Percentiles rank a stretch among this genome's conserved stretches.
Evolutionary conservation across 2,797 vertebrate species (phyloP).

Genomic region (Sebastes wilsoni): DNA sequence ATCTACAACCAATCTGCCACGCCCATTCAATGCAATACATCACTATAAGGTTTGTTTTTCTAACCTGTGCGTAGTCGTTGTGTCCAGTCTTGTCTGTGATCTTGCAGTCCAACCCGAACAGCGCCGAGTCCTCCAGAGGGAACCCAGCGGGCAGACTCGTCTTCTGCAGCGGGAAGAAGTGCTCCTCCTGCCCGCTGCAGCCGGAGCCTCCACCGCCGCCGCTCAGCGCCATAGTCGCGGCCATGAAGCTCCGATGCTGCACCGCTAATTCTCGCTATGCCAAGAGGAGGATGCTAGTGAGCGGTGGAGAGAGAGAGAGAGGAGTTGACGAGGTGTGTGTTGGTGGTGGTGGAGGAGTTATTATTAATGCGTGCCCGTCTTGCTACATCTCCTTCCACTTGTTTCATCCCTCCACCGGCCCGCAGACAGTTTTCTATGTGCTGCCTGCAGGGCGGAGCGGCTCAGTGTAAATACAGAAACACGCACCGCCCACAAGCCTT

Average conservation of each 20-base stretch:
- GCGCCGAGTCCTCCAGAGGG: constrained; percentile 81
- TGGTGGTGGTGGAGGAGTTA: constrained; percentile 29
- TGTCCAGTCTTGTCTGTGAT: constrained; percentile 75
- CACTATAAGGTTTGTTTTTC: constrained; percentile 29
- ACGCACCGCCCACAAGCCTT: constrained; percentile 68
- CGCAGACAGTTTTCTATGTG: constrained; percentile 74
- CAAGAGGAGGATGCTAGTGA: constrained; percentile 47
- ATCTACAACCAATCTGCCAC: constrained; percentile 66
- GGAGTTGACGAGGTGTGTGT: constrained; percentile 35
- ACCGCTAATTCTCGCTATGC: constrained; percentile 19
- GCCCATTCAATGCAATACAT: constrained; percentile 75
- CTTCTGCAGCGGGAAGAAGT: constrained; percentile 92
- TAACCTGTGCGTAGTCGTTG: constrained; percentile 77
- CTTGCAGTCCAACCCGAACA: constrained; percentile 87
- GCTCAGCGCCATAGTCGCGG: constrained; percentile 90
- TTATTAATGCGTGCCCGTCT: constrained; percentile 40
- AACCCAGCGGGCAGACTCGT: constrained; percentile 83
- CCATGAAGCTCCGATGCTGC: constrained; percentile 84
- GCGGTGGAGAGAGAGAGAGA: background rate
- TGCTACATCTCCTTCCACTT: constrained; percentile 76
- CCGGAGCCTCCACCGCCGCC: constrained; percentile 56
- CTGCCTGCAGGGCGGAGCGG: constrained; percentile 74
- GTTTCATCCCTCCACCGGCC: constrained; percentile 73
- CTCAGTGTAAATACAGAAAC: constrained; percentile 66
- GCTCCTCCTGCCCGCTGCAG: constrained; percentile 88